Evolutionary conservation across 2,113 vertebrate genomes (phyloP), one percentile per base, ranked within the genome.

Genomic region (Macroglossus sobrinus): DNA sequence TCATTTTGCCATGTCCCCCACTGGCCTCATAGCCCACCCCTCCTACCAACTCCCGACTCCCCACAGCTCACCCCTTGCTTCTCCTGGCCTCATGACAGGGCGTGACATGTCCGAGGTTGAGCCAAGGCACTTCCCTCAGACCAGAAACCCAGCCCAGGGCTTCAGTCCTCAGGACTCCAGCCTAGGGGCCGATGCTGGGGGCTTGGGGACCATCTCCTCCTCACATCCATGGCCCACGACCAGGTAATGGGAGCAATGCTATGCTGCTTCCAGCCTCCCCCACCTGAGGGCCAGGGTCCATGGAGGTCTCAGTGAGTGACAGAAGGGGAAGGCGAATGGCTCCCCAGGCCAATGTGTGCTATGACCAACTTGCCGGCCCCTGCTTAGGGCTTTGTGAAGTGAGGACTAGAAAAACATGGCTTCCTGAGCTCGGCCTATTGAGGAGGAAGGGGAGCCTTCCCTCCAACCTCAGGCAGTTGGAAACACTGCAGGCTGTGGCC

Each of bases 221-320:
- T 2, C 12, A 4, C 97, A 35, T 9, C 97, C 91, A 24, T 84
- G 79, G 35, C 38, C 95, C 59, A 16, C 33, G 0, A 95, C 97
- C 97, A 98, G 98, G 98, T 99, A 79, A 57, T 78, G 22, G 63
- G 66, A 90, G 93, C 91, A 50, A 16, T 1, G 3, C 18, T 12
- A 2, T 6, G 30, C 8, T n/a, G 78, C 57, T 16, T 72, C 43
- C 15, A 1, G 79, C 26, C 16, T 47, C 40, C 21, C 63, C 28
- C 14, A 9, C 6, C 16, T 0, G 2, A 50, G 61, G 84, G 26
- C 74, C n/a, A 11, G 66, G 85, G 85, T 2, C 0, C 3, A 1
- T 9, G 45, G 66, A 24, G 40, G 18, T 53, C 63, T 68, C 4
- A 0, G 28, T 45, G 53, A 26, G n/a, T 1, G 59, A 30, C 66